These are phyloP conservation scores for Nannospalax galili DNA, from an alignment of 2,113 vertebrate species.

Conservation along the genomic window DNA sequence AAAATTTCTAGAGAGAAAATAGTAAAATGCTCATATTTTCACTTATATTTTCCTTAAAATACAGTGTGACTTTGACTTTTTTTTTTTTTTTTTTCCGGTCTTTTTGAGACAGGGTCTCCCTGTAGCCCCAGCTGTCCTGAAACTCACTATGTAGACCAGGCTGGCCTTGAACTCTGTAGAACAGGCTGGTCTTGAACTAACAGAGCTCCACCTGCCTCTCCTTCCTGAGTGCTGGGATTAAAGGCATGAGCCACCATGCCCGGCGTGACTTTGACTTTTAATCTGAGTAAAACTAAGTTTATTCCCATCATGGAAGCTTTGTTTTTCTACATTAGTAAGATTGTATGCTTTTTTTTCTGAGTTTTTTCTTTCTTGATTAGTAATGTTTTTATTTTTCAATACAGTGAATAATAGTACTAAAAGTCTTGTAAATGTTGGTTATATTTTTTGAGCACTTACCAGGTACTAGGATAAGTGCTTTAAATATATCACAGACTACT, in stretches of 20 bases:
- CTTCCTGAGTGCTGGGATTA: too few relatives aligned
- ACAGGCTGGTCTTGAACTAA: too few relatives aligned
- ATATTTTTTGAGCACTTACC: slow-evolving; percentile 33
- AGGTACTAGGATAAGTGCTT: slow-evolving; percentile 42
- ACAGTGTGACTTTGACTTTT: slow-evolving; percentile 44
- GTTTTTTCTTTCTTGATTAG: slow-evolving; percentile 51
- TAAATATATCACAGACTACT: neutral
- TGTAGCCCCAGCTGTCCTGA: too few relatives aligned
- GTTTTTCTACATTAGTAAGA: slow-evolving; percentile 36
- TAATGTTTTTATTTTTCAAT: slow-evolving; percentile 59
- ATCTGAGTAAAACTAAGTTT: slow-evolving; percentile 19
- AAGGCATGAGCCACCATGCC: too few relatives aligned
- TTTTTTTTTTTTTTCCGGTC: too few relatives aligned
- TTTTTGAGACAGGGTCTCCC: too few relatives aligned
- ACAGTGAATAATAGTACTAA: slow-evolving; percentile 30
- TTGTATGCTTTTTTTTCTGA: slow-evolving; percentile 26
- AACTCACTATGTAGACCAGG: too few relatives aligned
- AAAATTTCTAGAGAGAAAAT: slow-evolving; percentile 25
- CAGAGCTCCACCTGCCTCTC: too few relatives aligned
- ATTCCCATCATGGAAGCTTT: slow-evolving; percentile 58
- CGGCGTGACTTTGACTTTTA: slow-evolving; percentile 47
- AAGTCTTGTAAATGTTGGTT: slow-evolving; percentile 48
- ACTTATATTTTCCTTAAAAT: slow-evolving; percentile 50
- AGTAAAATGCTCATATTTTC: slow-evolving; percentile 52
- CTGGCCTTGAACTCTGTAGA: too few relatives aligned